A percentile compares a stretch with the other conserved stretches of the same genome.
Conservation (phyloP, 1,140 invertebrate genomes). For the Pachyrhynchus sulphureomaculatus region DNA sequence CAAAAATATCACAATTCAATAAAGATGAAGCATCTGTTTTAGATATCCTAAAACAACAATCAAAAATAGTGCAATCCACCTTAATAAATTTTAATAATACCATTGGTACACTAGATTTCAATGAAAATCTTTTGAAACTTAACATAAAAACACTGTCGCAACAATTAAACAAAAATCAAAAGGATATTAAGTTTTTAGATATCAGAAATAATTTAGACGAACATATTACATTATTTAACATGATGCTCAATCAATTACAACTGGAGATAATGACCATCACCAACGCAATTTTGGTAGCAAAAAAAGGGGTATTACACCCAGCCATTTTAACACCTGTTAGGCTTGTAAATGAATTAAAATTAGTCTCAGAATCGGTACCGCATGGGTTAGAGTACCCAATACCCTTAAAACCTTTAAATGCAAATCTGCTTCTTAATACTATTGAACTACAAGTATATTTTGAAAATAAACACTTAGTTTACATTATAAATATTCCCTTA, state of each 20-base stretch:
- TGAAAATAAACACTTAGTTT: not conserved
- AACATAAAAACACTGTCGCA: not conserved
- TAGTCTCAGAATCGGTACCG: not conserved
- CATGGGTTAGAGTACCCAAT: not conserved
- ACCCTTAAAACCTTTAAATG: not conserved
- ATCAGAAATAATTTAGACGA: not conserved
- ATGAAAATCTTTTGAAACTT: not conserved
- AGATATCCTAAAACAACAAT: not conserved
- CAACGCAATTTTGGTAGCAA: not conserved
- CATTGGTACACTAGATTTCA: not conserved
- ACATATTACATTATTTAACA: not conserved
- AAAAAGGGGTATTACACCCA: not conserved
- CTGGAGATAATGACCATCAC: not conserved
- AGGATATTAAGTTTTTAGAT: not conserved
- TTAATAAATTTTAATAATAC: not conserved
- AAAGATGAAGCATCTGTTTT: not conserved
- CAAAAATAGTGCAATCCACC: not conserved
- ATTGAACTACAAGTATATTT: slow-evolving; percentile 3
- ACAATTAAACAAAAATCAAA: not conserved
- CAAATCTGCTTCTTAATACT: not conserved
- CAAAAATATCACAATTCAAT: not conserved
- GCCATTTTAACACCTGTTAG: not conserved
- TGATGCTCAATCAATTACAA: not conserved
- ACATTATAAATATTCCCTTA: slow-evolving; percentile 1
- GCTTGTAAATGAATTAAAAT: not conserved